Conservation (phyloP, 1,140 invertebrate genomes). For the Hylaeus anthracinus region DNA sequence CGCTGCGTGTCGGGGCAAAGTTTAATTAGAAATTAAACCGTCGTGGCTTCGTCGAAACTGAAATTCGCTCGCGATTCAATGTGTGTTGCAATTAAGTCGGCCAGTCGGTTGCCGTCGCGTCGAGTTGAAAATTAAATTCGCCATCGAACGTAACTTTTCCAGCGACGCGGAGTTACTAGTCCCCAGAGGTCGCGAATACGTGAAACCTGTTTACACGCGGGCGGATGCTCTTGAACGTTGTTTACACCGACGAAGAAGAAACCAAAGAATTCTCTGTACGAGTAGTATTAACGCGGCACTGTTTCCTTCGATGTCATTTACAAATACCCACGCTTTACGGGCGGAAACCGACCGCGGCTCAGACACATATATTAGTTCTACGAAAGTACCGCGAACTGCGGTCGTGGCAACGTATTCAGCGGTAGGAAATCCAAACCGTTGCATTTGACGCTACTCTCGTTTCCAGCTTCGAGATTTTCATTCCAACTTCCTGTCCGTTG, state of each 20-base stretch:
- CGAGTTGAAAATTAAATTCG: neutral
- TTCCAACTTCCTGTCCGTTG: neutral
- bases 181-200: neutral
- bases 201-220: neutral
- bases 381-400: conserved; percentile 56
- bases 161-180: neutral
- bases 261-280: neutral
- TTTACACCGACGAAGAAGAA: neutral
- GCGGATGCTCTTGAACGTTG: neutral
- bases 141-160: conserved; percentile 1
- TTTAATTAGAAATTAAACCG: conserved; percentile 4
- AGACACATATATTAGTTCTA: conserved; percentile 47
- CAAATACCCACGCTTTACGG: conserved; percentile 32
- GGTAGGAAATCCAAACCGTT: conserved; percentile 58
- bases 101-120: neutral
- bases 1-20: neutral
- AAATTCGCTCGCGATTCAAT: neutral
- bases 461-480: conserved; percentile 11
- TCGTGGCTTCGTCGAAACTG: neutral
- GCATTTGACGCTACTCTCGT: conserved; percentile 59
- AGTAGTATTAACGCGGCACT: neutral
- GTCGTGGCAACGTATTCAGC: conserved; percentile 55
- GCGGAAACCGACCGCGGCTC: conserved; percentile 36
- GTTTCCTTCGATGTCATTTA: conserved; percentile 33
- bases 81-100: neutral